Evolutionary conservation across 2,797 vertebrate genomes (phyloP), one percentile per base, ranked within the genome.

Genomic region (Kryptolebias ocellatus): DNA sequence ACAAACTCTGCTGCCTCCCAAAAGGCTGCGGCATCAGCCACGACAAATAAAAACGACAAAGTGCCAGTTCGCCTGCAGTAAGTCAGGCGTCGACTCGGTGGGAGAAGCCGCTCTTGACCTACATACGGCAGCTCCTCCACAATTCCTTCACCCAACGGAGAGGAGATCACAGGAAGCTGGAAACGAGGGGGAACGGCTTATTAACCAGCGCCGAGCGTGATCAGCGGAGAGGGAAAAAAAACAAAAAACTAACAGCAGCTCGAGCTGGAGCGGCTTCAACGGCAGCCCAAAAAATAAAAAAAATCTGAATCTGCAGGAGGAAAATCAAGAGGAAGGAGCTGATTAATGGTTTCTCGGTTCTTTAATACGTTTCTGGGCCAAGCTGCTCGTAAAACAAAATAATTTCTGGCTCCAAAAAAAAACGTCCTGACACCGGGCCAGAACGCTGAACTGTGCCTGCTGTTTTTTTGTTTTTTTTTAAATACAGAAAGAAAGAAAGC

Each of bases 91-190:
- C 20, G 84, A 79, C 76, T 81, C 68, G 34, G 60, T 68, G 73
- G 59, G 60, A 86, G 84, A 81, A 86, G 87, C 84, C 81, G 78
- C 87, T 80, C 89, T 90, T 91, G 90, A 90, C 90, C 89, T 90
- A 91, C 83, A 91, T 92, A 47, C 42, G 34, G 39, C 5, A 89
- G 75, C 84, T 78, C 78, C 70, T 86, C 69, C 70, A 84, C 78
- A 75, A 60, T 72, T 87, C 71, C 78, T 84, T 78, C 74, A 42
- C 69, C 72, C 70, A 72, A 58, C 52, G 76, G 77, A 84, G 72
- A 80, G 69, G 76, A 86, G 80, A 85, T 87, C 81, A 88, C 62
- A 88, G 80, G 78, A 65, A 87, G 74, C 71, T 64, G 65, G 64
- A 72, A 81, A 77, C 72, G 9, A 84, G 57, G 53, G 84, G 66